Base-by-base conservation (phyloP, 2,888 invertebrate species). In the Andrena marginata region DNA sequence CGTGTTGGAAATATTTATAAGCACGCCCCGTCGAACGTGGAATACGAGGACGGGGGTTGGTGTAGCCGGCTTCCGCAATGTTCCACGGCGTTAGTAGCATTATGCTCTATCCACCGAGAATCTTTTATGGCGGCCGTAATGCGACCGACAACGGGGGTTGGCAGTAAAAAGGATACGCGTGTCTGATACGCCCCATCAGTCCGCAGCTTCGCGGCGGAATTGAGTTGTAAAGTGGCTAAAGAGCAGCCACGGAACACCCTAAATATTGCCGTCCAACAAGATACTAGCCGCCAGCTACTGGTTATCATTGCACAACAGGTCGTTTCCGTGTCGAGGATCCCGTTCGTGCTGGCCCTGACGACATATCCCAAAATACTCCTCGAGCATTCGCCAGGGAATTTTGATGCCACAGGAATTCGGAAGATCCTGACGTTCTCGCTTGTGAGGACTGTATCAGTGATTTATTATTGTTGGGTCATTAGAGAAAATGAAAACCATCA, bases 111-210 rank as follows among this genome's bases (percentile, higher is more conserved):
- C 72, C 56, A 4, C 23, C 3, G 59, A 23, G 82, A 82, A 80
- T 82, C 79, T 80, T 84, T 82, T 80, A 84, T 69, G 73, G 48
- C 10, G 42, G 56, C 35, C 23, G 54, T 80, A 77, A 82, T 67
- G 79, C 68, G 62, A 49, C 73, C 67, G 72, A 72, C 64, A 65
- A 65, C 35, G 71, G 31, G 31, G 26, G 42, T 42, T 42, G 42
- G 72, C 54, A 62, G 62, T 77, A 82, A 80, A 75, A 65, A 26
- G 70, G 56, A 82, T 60, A 67, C 59, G 59, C 73, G 67, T 56
- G 60, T 51, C 49, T 70, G 73, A 70, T 83, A 74, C 26, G 69
- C 16, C 33, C 29, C 67, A 42, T 72, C 81, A 35, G 65, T 48
- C 29, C 3, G 26, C 23, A 23, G 26, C 56, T 71, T 63, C 67